phyloP scores from a whole-genome alignment of 2,113 vertebrate genomes.

The human region GRCh38 chr5:25253501-25254000 shows the following conservation, averaged over 20 bases:
- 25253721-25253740: not conserved
- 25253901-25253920: not conserved
- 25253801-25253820: not conserved
- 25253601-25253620: not conserved
- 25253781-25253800: not conserved
- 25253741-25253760: not conserved
- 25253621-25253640: not conserved
- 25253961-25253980: not conserved
- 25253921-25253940: not conserved
- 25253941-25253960: not conserved
- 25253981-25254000: not conserved
- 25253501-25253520: no score
- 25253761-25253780: not conserved
- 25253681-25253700: not conserved
- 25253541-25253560: no score
- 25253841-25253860: not conserved
- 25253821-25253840: not conserved
- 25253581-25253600: no score
- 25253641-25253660: not conserved
- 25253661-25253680: not conserved
- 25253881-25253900: not conserved
- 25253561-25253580: no score
- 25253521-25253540: no score
- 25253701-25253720: not conserved
- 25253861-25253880: not conserved